These are phyloP conservation scores for Cherax quadricarinatus DNA, from an alignment of 1,140 invertebrate species.

Conservation along the genomic window DNA sequence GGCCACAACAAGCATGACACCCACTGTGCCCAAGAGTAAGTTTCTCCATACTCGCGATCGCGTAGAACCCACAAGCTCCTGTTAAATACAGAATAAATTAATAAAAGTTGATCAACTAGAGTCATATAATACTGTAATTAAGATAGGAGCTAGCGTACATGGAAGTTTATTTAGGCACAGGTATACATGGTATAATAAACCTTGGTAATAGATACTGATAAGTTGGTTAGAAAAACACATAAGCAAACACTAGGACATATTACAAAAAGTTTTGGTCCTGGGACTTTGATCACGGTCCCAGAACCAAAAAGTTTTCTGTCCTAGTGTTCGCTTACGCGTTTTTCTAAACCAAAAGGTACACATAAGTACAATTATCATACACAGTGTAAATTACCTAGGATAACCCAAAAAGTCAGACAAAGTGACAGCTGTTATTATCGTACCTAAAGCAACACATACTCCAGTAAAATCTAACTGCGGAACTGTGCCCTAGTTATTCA, in stretches of 20 bases:
- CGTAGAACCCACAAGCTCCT: conserved; percentile 67
- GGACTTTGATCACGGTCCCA: too few species aligned
- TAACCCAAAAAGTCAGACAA: too few species aligned
- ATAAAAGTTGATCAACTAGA: neutral
- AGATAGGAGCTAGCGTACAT: neutral
- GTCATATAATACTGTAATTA: neutral
- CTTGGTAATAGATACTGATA: too few species aligned
- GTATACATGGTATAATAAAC: too few species aligned
- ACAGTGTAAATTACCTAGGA: too few species aligned
- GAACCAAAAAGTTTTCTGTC: too few species aligned
- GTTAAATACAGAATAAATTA: neutral
- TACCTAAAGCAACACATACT: neutral
- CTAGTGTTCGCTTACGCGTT: too few species aligned
- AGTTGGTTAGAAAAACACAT: too few species aligned
- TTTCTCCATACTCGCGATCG: conserved; percentile 65
- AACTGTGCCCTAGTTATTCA: conserved; percentile 25
- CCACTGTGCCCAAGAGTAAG: conserved; percentile 61
- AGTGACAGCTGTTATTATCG: neutral
- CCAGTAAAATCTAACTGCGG: neutral
- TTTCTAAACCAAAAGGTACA: neutral
- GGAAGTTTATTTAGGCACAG: too few species aligned
- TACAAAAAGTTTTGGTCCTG: too few species aligned
- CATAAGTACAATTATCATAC: neutral
- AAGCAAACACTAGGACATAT: too few species aligned
- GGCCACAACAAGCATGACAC: conserved; percentile 67